Evolutionary conservation across 2,113 vertebrate genomes (phyloP).

Genomic region (Erythrocercus mccallii): DNA sequence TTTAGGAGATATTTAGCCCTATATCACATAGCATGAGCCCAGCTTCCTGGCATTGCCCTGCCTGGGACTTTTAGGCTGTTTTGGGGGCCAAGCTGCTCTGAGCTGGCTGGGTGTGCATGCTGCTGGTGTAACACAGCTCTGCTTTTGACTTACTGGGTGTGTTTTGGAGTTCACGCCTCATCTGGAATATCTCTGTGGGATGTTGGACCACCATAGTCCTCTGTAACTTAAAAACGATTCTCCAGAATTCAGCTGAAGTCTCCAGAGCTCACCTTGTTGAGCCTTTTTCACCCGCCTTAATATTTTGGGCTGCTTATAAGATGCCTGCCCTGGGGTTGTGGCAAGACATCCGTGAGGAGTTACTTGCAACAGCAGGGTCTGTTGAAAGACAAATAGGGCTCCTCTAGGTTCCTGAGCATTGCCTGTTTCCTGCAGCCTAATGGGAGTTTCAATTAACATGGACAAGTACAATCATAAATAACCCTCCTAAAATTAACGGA

Average conservation of each 20-base stretch:
- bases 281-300: neutral
- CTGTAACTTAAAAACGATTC: neutral
- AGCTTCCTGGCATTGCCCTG: neutral
- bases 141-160: neutral
- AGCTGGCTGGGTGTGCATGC: neutral
- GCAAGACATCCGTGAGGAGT: fast-evolving
- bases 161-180: neutral
- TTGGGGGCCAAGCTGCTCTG: neutral
- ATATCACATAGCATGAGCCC: neutral
- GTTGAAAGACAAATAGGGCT: neutral
- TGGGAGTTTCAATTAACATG: neutral
- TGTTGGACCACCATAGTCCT: neutral
- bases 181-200: neutral
- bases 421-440: neutral
- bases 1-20: neutral
- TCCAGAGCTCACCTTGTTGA: neutral
- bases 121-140: fast-evolving
- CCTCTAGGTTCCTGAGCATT: neutral
- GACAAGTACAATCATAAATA: neutral
- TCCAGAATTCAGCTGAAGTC: neutral
- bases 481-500: neutral
- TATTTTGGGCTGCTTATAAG: neutral
- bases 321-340: neutral
- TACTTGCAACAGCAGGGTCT: fast-evolving
- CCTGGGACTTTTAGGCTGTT: neutral